These are phyloP conservation scores for Probosciger aterrimus DNA, from an alignment of 2,113 vertebrate species.

Conservation along the genomic window DNA sequence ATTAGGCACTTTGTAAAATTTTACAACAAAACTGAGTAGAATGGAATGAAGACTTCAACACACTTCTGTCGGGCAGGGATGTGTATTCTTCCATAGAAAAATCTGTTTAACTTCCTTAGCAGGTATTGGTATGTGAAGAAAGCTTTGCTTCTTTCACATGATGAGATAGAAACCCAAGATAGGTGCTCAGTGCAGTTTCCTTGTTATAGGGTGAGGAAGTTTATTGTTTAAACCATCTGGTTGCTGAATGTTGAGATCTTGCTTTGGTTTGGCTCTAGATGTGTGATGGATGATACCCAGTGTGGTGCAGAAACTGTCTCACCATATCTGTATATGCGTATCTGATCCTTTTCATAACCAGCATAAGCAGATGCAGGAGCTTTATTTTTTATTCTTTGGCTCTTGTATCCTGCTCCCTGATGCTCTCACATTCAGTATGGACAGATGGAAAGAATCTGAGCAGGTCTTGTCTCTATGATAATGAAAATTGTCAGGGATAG, in stretches of 20 bases:
- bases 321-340: fast-evolving
- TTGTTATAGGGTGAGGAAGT: neutral
- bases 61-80: neutral
- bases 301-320: neutral
- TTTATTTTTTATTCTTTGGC: neutral
- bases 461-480: neutral
- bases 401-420: neutral
- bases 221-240: neutral
- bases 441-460: neutral
- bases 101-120: neutral
- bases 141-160: neutral
- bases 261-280: neutral
- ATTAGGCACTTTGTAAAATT: neutral
- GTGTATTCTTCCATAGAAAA: neutral
- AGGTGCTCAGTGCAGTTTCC: neutral
- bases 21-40: neutral
- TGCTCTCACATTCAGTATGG: neutral
- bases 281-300: neutral
- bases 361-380: neutral
- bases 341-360: neutral
- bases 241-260: neutral
- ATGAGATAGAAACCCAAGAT: neutral
- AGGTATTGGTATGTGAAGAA: neutral
- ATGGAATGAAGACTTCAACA: neutral
- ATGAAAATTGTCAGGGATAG: neutral